Evolutionary conservation across 2,113 vertebrate genomes (phyloP), one percentile per base, ranked within the genome.

Genomic region (Pachycephala philippinensis): DNA sequence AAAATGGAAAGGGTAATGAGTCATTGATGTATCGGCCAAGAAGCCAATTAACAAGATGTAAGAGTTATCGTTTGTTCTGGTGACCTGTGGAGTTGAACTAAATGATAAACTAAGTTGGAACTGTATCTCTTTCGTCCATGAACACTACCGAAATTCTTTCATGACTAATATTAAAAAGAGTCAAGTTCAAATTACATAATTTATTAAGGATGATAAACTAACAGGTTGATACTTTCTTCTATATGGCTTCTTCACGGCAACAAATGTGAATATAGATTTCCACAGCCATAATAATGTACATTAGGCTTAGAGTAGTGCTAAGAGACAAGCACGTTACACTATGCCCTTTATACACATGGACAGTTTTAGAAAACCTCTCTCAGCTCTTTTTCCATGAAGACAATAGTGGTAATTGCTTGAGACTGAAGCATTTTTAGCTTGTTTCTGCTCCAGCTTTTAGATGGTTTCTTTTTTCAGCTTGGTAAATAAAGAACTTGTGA

Each of bases 391-490:
- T 71, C 69, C 23, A 16, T 42, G 45, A 93, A 95, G 74, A 97
- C 96, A 96, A 97, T 95, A 92, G 83, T 78, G 72, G 83, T 96
- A 97, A 96, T 96, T 96, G 83, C 93, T 90, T 89, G 85, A 90
- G 90, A 84, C 86, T 72, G 90, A 88, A 93, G 64, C 68, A 95
- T 96, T 93, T 97, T 90, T 96, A 97, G 90, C 91, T 95, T 88
- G 72, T 84, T 95, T 94, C 80, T 95, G 49, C 76, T 5, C 1
- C 94, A 86, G 88, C 64, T 94, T 92, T 93, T 93, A 93, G 92
- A 96, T 42, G 59, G 65, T 82, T 96, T 76, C 92, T 90, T 96
- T 96, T 96, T 97, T 93, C 95, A 89, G 92, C 86, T 84, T 88
- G 71, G 83, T 92, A 92, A 95, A 95, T 86, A 93, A 94, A 95